Conservation (phyloP, 1,140 invertebrate genomes). For the Macrosteles quadrilineatus region DNA sequence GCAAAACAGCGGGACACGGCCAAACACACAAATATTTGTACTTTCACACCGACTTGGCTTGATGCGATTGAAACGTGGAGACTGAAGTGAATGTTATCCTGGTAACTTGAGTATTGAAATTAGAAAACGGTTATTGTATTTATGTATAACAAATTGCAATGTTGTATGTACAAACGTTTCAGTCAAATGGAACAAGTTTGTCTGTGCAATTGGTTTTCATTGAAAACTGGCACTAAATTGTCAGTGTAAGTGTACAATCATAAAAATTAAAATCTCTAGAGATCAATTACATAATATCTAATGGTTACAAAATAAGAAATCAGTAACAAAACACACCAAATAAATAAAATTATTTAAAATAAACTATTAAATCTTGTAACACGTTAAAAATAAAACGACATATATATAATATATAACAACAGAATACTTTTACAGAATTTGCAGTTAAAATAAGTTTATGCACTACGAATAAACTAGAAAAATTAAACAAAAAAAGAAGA, state of each 20-base stretch:
- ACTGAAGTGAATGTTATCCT: conserved; percentile 7
- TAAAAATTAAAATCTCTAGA: conserved; percentile 19
- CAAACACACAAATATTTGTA: conserved; percentile 27
- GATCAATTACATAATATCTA: conserved; percentile 22
- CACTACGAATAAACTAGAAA: background rate
- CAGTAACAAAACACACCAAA: conserved; percentile 14
- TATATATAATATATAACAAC: conserved; percentile 14
- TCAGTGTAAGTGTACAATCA: background rate
- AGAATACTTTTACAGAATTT: conserved; percentile 16
- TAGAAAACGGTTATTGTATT: conserved; percentile 31
- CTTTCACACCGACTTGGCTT: conserved; percentile 28
- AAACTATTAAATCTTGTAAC: conserved; percentile 13
- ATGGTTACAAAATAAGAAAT: conserved; percentile 23
- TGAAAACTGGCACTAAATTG: conserved; percentile 1
- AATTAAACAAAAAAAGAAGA: background rate
- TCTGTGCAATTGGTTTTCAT: conserved; percentile 14
- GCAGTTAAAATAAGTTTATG: background rate
- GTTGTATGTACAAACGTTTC: conserved; percentile 19
- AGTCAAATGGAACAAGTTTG: conserved; percentile 28
- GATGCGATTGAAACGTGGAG: conserved; percentile 26
- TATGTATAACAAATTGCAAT: conserved; percentile 27
- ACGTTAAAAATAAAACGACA: conserved; percentile 4
- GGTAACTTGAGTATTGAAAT: conserved; percentile 31
- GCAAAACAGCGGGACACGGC: conserved; percentile 31
- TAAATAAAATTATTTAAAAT: conserved; percentile 16